Conservation (phyloP, 1,140 invertebrate species). For the Bicyclus anynana region DNA sequence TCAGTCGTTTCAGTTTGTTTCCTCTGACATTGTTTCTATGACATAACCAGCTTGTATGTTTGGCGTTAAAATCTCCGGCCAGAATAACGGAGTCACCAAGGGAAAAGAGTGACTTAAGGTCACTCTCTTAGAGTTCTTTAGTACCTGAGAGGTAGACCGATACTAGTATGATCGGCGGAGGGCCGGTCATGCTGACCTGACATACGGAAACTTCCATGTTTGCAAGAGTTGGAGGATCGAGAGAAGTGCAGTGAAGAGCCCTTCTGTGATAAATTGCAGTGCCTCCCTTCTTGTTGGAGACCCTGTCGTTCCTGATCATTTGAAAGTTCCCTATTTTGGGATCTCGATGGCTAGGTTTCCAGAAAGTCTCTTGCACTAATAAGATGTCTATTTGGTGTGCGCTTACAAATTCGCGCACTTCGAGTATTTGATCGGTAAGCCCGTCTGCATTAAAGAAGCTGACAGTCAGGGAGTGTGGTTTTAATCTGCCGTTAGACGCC, state of each 20-base stretch:
- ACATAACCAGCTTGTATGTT: no score
- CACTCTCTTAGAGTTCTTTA: not conserved
- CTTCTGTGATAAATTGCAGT: no score
- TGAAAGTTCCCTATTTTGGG: not conserved
- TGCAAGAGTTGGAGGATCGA: conserved; percentile 3
- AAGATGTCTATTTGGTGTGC: not conserved
- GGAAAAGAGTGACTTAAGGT: not conserved
- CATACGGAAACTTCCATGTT: conserved; percentile 13
- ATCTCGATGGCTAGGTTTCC: not conserved
- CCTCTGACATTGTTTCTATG: no score
- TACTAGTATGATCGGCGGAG: conserved; percentile 8
- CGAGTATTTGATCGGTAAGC: no score
- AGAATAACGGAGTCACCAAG: not conserved
- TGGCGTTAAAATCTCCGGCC: no score
- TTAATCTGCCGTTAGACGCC: no score
- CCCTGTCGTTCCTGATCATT: not conserved
- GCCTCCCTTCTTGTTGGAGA: not conserved
- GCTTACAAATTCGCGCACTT: no score
- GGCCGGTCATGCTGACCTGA: conserved; percentile 10
- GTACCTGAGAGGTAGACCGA: not conserved
- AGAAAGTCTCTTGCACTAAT: not conserved
- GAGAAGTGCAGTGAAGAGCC: no score
- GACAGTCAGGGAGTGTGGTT: no score
- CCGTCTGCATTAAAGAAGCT: no score
- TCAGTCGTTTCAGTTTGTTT: no score